phyloP scores from a whole-genome alignment of 2,797 vertebrate species.

The Hipposideros larvatus region DNA sequence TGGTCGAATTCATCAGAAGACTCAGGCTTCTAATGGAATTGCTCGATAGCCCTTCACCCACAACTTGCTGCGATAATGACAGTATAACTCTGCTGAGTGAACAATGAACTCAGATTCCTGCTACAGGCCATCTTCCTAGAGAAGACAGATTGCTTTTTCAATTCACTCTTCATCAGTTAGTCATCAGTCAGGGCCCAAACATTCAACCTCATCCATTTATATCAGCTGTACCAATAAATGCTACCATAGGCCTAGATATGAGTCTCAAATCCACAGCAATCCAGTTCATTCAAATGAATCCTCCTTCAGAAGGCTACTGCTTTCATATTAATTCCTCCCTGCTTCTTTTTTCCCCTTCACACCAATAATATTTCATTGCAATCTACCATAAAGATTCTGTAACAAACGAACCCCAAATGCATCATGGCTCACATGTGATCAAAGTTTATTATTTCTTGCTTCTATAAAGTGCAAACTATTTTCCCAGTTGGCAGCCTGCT shows the following conservation, averaged over 20 bases:
- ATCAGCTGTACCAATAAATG: conserved; percentile 50
- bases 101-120: conserved; percentile 63
- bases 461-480: not conserved
- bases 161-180: conserved; percentile 72
- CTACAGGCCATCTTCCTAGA: conserved; percentile 30
- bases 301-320: conserved; percentile 35
- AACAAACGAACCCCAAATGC: not conserved
- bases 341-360: not conserved
- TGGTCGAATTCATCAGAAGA: conserved; percentile 49
- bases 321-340: conserved; percentile 25
- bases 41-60: conserved; percentile 56
- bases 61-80: conserved; percentile 50
- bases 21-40: conserved; percentile 63
- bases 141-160: conserved; percentile 68
- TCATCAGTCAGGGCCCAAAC: conserved; percentile 62
- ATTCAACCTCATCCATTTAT: conserved; percentile 60
- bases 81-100: conserved; percentile 44
- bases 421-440: not conserved
- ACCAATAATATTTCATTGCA: not conserved
- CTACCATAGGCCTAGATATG: conserved; percentile 19
- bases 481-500: not conserved
- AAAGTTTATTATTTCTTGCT: conserved; percentile 15
- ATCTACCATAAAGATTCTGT: not conserved
- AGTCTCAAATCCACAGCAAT: conserved; percentile 24
- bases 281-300: conserved; percentile 59